These are phyloP conservation scores for Otolemur crassicaudatus DNA, from an alignment of 2,797 vertebrate species.

Conservation along the genomic window DNA sequence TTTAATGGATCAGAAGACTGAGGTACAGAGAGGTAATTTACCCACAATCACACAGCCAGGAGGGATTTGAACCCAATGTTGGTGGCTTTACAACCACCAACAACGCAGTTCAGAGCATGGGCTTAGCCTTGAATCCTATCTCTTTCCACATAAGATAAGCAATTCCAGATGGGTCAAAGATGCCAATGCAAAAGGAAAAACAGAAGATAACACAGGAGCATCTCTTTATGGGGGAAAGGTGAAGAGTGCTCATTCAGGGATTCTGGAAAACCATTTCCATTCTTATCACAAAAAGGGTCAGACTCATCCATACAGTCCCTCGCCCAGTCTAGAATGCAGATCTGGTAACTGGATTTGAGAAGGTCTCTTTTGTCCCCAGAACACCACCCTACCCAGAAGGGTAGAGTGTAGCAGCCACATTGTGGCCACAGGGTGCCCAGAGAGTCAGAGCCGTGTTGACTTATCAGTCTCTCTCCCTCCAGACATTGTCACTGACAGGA, in stretches of 20 bases:
- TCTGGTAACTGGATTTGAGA: background rate
- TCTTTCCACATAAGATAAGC: background rate
- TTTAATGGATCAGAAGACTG: conserved; percentile 1
- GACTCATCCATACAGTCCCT: background rate
- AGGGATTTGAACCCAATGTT: background rate
- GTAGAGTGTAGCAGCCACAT: background rate
- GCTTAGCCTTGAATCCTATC: background rate
- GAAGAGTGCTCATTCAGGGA: background rate
- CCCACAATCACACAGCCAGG: background rate
- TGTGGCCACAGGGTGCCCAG: background rate
- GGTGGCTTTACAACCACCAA: background rate
- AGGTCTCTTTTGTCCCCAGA: background rate
- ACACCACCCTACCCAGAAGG: background rate
- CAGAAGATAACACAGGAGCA: background rate
- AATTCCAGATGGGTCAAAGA: background rate
- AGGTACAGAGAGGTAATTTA: background rate
- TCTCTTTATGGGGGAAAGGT: background rate
- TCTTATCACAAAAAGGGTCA: background rate
- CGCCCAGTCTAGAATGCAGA: background rate
- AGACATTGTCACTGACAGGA: background rate
- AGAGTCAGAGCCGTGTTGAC: background rate
- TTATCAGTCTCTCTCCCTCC: background rate
- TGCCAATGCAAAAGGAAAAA: background rate
- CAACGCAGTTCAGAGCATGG: background rate
- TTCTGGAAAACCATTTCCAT: background rate